Base-by-base conservation (phyloP, 2,888 invertebrate genomes). In the Scelioninae gen. 2 region DNA sequence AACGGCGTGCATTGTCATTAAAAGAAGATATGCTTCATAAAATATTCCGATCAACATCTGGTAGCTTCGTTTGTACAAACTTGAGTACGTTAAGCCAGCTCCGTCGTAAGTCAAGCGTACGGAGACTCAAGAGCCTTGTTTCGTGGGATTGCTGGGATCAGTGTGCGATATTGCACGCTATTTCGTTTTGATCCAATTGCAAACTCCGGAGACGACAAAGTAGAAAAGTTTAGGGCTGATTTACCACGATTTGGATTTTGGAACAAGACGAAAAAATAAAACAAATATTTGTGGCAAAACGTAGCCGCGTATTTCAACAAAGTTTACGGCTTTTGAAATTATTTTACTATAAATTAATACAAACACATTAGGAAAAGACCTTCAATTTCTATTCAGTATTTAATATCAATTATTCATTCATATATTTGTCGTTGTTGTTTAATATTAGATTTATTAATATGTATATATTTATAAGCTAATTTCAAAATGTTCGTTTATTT, bases 41-140 rank as follows among this genome's bases (percentile, higher is more conserved):
- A 84, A 83, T 83, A 84, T 83, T 82, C 83, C 78, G 79, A 81
- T 83, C 82, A 81, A 84, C 84, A 85, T 84, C 84, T 84, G 82
- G 80, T 82, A 77, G 81, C 78, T 81, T 82, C 81, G 82, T 82
- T 83, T 82, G 82, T 81, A 78, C 82, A 81, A 84, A 82, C 82
- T 78, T 78, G 81, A 81, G 81, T 82, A 83, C 81, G 84, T 84
- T 85, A 83, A 85, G 82, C 84, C 84, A 83, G 83, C 82, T 83
- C 80, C 78, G 80, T 78, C 80, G 82, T 80, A 84, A 85, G 82
- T 85, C 85, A 82, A 81, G 84, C 85, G 84, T 84, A 79, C 81
- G 76, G 78, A 80, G 79, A 83, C 83, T 85, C 81, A 80, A 85
- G 85, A 79, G 81, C 80, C 84, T 83, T 82, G 85, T 84, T 84